Evolutionary conservation across 2,797 vertebrate genomes (phyloP), one percentile per base, ranked within the genome.

Genomic region (Myotis pilosus): DNA sequence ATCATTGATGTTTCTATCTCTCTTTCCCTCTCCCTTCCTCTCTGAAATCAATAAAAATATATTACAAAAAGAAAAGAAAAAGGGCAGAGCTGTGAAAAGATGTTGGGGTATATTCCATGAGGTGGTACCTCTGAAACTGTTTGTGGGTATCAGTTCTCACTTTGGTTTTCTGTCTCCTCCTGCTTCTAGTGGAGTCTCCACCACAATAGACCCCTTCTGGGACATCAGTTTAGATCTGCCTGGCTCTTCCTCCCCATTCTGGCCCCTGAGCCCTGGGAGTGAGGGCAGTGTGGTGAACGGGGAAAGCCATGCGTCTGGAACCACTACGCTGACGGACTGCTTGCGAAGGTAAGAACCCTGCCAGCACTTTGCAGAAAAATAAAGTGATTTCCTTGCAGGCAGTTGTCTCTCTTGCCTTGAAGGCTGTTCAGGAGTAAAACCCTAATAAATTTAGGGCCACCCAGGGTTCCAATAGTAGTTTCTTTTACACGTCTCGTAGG

Each of bases 171-270:
- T 10, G 0, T 72, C 25, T 82, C 75, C 80, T 57, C 75, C 80
- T 57, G 28, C 33, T 64, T 95, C 0, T 51, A 99, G 99, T 30
- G 99, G 99, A 15, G 99, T 99, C 97, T 99, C 99, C 94, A 99
- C 99, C 8, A 99, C 99, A 64, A 99, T 99, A 99, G 99, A 99
- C 97, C 99, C 99, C 0, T 99, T 99, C 97, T 99, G 99, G 99
- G 99, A 99, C 98, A 99, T 99, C 98, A 99, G 99, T 96, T 98
- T 99, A 98, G 99, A 99, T 97, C 98, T 99, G 96, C 99, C 99
- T 0, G 99, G 99, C 96, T 99, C 99, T 8, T 99, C 99, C 62
- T 99, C 99, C 13, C 99, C 99, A 0, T 99, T 99, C 98, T 99
- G 99, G 99, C 99, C 99, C 0, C 99, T 99, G 97, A 99, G 99